Evolutionary conservation across 2,888 invertebrate species (phyloP).

Genomic region (Entomobrya proxima): DNA sequence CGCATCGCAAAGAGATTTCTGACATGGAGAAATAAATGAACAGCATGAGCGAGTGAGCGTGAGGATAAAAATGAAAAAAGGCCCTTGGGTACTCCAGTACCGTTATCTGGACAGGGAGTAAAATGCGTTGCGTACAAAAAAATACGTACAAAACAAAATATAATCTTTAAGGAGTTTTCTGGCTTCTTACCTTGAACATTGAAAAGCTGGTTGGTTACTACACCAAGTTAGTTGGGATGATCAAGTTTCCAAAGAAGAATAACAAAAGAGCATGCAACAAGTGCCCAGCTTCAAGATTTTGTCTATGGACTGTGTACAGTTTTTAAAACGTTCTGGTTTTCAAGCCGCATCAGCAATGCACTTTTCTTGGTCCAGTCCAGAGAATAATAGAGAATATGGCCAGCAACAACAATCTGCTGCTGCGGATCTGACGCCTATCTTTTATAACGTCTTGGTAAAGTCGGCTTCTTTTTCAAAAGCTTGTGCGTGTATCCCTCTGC

Average conservation of each 20-base stretch:
- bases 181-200: conserved; percentile 35
- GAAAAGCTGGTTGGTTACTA: neutral
- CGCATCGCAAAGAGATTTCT: neutral
- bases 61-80: neutral
- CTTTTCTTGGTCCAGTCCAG: neutral
- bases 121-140: neutral
- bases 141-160: neutral
- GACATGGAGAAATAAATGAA: conserved; percentile 1
- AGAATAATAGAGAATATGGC: neutral
- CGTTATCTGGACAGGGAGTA: neutral
- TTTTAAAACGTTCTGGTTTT: neutral
- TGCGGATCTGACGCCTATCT: conserved; percentile 14
- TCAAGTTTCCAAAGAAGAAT: too few species aligned
- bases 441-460: neutral
- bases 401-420: conserved; percentile 39
- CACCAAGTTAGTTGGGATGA: too few species aligned
- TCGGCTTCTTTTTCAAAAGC: conserved; percentile 21
- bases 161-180: neutral
- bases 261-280: conserved; percentile 17
- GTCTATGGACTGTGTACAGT: neutral
- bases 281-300: neutral
- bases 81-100: conserved; percentile 28
- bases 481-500: neutral
- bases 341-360: neutral
- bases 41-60: neutral